phyloP scores from a whole-genome alignment of 92 coral and sea anemone species.

The Chrysogorgia sp. region DNA sequence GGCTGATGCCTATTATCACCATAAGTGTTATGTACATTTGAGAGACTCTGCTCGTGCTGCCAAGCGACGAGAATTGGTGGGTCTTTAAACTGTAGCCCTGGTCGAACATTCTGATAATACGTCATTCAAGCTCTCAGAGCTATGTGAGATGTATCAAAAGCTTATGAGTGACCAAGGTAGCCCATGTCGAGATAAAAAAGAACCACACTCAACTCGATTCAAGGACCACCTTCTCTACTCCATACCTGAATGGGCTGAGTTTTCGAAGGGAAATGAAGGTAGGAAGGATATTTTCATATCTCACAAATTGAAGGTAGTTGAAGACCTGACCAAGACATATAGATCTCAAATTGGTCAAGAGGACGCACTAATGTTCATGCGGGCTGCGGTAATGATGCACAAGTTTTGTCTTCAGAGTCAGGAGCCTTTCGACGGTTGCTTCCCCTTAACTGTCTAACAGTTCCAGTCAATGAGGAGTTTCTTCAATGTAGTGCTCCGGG shows the following conservation, averaged over 20 bases:
- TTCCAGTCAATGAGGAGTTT: background rate
- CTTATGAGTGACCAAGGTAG: background rate
- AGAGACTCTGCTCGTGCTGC: too few relatives aligned
- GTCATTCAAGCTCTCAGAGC: conserved; percentile 10
- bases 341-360: background rate
- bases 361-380: conserved; percentile 2
- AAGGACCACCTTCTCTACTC: background rate
- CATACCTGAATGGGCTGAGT: conserved; percentile 6
- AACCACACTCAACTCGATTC: conserved; percentile 2
- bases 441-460: conserved; percentile 1
- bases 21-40: too few relatives aligned
- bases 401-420: background rate
- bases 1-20: too few relatives aligned
- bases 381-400: conserved; percentile 10
- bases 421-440: background rate
- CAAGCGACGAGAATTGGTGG: too few relatives aligned
- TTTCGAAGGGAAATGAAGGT: background rate
- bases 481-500: background rate
- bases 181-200: too few relatives aligned
- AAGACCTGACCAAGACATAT: background rate
- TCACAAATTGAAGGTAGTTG: background rate
- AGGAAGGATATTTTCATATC: background rate
- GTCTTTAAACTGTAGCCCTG: too few relatives aligned
- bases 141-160: background rate
- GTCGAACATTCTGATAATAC: too few relatives aligned